These are phyloP conservation scores for Muricea muricata DNA, from an alignment of 92 coral and sea anemone species.

Conservation along the genomic window DNA sequence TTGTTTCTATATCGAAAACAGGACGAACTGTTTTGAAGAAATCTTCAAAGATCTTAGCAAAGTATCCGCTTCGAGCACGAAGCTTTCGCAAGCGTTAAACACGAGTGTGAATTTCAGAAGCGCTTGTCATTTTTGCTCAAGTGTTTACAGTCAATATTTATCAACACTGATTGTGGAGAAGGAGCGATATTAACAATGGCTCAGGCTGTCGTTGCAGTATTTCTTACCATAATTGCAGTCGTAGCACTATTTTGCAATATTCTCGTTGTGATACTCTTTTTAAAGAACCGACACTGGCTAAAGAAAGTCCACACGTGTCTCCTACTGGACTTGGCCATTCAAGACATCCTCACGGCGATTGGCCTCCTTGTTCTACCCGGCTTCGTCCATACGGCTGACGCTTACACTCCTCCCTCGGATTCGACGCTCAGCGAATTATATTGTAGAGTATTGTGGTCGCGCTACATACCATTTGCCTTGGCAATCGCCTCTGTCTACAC, in stretches of 20 bases:
- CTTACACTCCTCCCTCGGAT: not conserved
- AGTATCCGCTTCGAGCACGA: no score
- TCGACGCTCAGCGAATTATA: not conserved
- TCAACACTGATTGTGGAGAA: no score
- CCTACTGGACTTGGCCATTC: not conserved
- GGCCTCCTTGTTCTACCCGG: not conserved
- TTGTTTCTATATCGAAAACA: no score
- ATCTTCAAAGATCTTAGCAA: no score
- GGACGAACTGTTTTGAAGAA: no score
- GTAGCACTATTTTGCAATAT: not conserved
- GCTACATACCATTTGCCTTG: not conserved
- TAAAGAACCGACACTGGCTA: slow-evolving; percentile 14
- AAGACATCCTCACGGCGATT: not conserved
- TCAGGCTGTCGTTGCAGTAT: not conserved
- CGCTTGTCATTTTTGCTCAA: no score
- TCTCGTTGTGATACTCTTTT: not conserved
- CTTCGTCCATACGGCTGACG: not conserved
- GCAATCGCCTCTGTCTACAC: not conserved
- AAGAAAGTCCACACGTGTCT: slow-evolving; percentile 5
- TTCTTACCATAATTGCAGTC: not conserved
- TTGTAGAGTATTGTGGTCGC: not conserved
- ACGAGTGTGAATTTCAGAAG: no score
- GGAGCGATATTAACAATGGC: no score
- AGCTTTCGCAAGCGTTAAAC: no score
- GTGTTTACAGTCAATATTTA: no score